Conservation (phyloP, 2,888 invertebrate genomes). For the Polylopha cassiicola region DNA sequence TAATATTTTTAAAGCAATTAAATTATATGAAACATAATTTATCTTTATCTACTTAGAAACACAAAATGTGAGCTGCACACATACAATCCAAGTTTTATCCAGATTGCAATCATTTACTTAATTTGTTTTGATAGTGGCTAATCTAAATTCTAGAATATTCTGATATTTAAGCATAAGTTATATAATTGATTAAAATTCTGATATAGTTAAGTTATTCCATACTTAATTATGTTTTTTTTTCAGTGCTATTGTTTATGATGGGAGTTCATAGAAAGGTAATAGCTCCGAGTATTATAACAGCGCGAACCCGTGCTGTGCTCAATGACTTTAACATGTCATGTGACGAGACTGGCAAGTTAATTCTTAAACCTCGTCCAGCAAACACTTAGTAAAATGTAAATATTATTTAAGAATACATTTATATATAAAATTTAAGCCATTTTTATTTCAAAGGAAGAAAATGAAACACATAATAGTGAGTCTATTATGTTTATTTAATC, state of each 20-base stretch:
- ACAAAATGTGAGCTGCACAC: too few species aligned
- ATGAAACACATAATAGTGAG: constrained; percentile 55
- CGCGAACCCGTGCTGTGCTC: constrained; percentile 91
- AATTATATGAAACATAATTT: too few species aligned
- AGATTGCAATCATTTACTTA: too few species aligned
- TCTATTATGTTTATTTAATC: constrained; percentile 71
- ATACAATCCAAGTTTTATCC: too few species aligned
- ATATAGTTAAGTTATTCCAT: background rate
- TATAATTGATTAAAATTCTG: too few species aligned
- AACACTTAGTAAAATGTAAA: constrained; percentile 47
- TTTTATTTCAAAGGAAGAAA: constrained; percentile 28
- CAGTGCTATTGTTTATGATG: constrained; percentile 90
- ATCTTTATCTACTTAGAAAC: too few species aligned
- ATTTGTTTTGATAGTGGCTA: too few species aligned
- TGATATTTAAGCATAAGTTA: too few species aligned
- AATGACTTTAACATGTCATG: constrained; percentile 99
- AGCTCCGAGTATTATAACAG: constrained; percentile 96
- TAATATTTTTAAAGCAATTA: too few species aligned
- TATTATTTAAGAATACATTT: constrained; percentile 55
- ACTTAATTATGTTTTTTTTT: constrained; percentile 28
- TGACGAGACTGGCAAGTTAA: constrained; percentile 97
- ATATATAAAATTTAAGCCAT: constrained; percentile 18
- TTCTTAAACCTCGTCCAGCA: constrained; percentile 90
- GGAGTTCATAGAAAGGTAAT: constrained; percentile 98
- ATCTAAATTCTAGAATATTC: too few species aligned